Percentiles rank a stretch among this genome's conserved stretches.
These are phyloP conservation scores for Zeugodacus cucurbitae DNA, from an alignment of 1,140 invertebrate species.

Conservation along the genomic window DNA sequence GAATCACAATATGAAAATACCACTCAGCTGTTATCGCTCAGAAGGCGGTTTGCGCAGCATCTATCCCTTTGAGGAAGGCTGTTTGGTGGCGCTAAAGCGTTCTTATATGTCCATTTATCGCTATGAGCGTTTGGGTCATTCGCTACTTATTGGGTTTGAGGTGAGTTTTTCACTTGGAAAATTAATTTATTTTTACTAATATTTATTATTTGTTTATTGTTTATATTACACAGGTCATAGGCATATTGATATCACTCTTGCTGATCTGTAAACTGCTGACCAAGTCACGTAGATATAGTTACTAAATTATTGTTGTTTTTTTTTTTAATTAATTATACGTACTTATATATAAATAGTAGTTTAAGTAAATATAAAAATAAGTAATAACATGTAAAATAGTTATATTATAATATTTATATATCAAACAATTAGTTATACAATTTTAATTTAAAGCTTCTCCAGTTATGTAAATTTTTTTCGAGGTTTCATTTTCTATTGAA, in stretches of 20 bases:
- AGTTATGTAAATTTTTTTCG: too few species aligned
- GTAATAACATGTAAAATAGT: too few species aligned
- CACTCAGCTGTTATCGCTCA: conserved; percentile 55
- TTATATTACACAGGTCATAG: conserved; percentile 49
- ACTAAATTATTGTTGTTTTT: conserved; percentile 44
- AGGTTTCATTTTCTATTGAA: too few species aligned
- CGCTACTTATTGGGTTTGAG: conserved; percentile 57
- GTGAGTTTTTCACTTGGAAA: conserved; percentile 45
- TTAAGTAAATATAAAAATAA: too few species aligned
- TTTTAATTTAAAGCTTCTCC: too few species aligned
- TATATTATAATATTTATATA: too few species aligned
- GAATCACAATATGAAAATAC: conserved; percentile 49
- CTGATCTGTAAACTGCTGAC: conserved; percentile 59
- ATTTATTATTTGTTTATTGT: not conserved
- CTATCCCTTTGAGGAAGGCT: conserved; percentile 52
- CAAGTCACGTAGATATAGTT: conserved; percentile 55
- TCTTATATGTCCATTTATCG: conserved; percentile 55
- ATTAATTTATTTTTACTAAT: not conserved
- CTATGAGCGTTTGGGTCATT: conserved; percentile 53
- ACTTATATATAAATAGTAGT: too few species aligned
- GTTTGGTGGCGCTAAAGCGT: conserved; percentile 52
- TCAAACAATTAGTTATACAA: too few species aligned
- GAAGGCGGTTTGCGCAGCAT: conserved; percentile 53
- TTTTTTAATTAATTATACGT: too few species aligned
- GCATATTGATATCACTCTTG: conserved; percentile 55